These are phyloP conservation scores for Cylindroiulus punctatus DNA, from an alignment of 2,888 invertebrate species.

Conservation along the genomic window DNA sequence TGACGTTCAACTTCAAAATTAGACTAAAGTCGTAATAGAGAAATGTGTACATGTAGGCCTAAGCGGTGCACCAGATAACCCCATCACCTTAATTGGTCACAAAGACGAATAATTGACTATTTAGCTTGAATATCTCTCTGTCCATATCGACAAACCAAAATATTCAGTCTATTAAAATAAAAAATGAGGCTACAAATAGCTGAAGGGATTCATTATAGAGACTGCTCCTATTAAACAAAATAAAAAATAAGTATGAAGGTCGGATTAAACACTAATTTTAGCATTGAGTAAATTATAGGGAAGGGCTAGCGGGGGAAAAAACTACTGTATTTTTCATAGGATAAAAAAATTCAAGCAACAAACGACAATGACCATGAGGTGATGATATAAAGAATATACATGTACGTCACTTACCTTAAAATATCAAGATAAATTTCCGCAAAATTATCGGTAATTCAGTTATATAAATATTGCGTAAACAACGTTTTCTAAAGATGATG, in stretches of 20 bases:
- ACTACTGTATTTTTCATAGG: background rate
- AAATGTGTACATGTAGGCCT: background rate
- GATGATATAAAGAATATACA: background rate
- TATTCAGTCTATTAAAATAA: background rate
- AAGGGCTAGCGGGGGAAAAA: background rate
- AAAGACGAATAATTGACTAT: background rate
- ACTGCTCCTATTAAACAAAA: background rate
- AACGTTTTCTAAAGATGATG: too few relatives aligned
- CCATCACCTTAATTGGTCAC: slow-evolving; percentile 18
- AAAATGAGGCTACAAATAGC: slow-evolving; percentile 31
- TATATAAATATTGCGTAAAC: too few relatives aligned
- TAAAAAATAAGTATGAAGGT: slow-evolving; percentile 4
- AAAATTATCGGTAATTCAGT: background rate
- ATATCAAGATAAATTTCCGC: background rate
- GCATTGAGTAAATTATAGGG: slow-evolving; percentile 13
- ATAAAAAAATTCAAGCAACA: background rate
- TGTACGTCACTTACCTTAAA: background rate
- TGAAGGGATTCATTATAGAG: slow-evolving; percentile 1
- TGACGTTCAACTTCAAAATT: background rate
- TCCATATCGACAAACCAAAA: background rate
- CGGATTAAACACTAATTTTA: slow-evolving; percentile 25
- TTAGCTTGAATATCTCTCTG: background rate
- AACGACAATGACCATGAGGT: background rate
- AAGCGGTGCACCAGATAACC: slow-evolving; percentile 29
- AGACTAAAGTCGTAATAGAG: background rate